Conservation (phyloP, 2,113 vertebrate genomes). For the Polypterus senegalus region DNA sequence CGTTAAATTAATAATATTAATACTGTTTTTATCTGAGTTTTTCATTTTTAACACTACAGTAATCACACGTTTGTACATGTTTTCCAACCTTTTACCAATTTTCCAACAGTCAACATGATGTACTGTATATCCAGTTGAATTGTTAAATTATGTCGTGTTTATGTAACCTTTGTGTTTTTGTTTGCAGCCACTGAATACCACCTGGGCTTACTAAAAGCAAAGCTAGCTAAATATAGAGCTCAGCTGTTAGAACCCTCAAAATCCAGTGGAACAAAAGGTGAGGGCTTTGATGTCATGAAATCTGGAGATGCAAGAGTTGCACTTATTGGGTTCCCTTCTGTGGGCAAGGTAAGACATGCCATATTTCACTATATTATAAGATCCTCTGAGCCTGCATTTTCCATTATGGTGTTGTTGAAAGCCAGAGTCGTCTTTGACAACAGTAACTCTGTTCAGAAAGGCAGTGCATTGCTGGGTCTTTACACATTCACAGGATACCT, state of each 20-base stretch:
- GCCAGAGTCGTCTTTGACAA: too few relatives aligned
- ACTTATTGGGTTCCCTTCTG: constrained; percentile 93
- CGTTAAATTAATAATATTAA: too few relatives aligned
- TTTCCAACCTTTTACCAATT: too few relatives aligned
- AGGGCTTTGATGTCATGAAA: constrained; percentile 98
- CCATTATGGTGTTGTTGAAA: too few relatives aligned
- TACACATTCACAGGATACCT: too few relatives aligned
- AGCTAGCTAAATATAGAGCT: constrained; percentile 89
- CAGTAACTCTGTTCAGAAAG: too few relatives aligned
- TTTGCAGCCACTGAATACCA: constrained; percentile 89
- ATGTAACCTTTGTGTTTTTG: neutral
- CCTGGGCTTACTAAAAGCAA: constrained; percentile 89
- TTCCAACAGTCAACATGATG: neutral
- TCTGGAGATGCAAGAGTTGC: constrained; percentile 92
- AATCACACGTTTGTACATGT: too few relatives aligned
- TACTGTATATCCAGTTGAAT: too few relatives aligned
- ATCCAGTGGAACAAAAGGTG: constrained; percentile 77
- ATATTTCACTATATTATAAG: too few relatives aligned
- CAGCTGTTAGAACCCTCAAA: constrained; percentile 91
- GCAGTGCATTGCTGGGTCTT: too few relatives aligned
- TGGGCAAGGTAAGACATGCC: constrained; percentile 81
- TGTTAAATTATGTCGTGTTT: too few relatives aligned
- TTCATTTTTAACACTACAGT: accelerated
- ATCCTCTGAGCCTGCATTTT: too few relatives aligned
- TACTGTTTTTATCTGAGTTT: accelerated